A percentile compares a stretch with the other conserved stretches of the same genome.
These are phyloP conservation scores for Puntigrus tetrazona DNA, from an alignment of 2,113 vertebrate species.

Conservation along the genomic window DNA sequence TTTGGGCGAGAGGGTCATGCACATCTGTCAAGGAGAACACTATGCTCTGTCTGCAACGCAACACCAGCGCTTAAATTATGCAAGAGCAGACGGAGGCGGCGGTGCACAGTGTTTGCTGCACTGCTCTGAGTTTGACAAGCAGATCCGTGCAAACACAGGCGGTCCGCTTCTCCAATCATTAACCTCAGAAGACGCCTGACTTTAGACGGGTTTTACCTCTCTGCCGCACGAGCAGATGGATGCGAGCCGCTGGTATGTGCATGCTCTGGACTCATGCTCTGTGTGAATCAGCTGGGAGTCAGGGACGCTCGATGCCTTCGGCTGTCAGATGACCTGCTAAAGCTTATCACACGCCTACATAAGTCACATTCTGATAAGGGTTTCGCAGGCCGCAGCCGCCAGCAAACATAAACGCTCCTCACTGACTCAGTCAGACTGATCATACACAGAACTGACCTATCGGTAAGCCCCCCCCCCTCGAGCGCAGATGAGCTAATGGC, in stretches of 20 bases:
- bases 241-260: slow-evolving; percentile 30
- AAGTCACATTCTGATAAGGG: not conserved
- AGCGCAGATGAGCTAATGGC: too few species aligned
- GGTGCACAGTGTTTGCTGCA: slow-evolving; percentile 37
- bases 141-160: not conserved
- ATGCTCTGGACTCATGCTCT: slow-evolving; percentile 1
- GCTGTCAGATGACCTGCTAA: not conserved
- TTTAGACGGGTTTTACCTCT: not conserved
- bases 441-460: too few species aligned
- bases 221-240: not conserved
- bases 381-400: not conserved
- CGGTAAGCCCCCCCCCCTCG: too few species aligned
- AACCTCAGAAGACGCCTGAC: not conserved
- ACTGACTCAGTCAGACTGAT: too few species aligned
- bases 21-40: slow-evolving; percentile 33
- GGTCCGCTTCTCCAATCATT: not conserved
- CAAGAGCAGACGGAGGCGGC: slow-evolving; percentile 57
- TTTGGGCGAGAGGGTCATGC: slow-evolving; percentile 58
- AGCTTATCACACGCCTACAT: not conserved
- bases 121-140: not conserved
- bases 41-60: slow-evolving; percentile 56
- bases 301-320: slow-evolving; percentile 13
- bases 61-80: slow-evolving; percentile 63
- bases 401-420: not conserved
- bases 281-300: slow-evolving; percentile 44